Evolutionary conservation across 23 tunicate species (phyloP), one percentile per base, ranked within the genome.

Genomic region (Aplidium turbinatum): DNA sequence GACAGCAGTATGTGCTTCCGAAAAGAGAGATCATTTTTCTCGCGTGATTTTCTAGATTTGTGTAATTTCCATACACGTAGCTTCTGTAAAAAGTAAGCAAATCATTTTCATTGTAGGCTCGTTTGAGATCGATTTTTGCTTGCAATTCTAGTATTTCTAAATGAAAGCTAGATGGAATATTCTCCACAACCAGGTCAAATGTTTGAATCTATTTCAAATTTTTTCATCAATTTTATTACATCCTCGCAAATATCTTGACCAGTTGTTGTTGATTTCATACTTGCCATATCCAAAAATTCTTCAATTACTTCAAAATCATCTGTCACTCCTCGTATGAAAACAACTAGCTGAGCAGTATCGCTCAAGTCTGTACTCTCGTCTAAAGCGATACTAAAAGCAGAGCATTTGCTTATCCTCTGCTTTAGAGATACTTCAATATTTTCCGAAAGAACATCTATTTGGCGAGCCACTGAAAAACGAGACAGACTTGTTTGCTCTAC

Each of bases 241-340:
- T 68, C 58, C 55, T 68, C 74, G 55, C 74, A 68, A 68, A 68
- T 68, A 68, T 68, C 23, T 68, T 39, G 58, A 68, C 74, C 56
- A 68, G 74, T 38, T 68, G 74, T 68, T 68, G 74, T 68, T 68
- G 74, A 68, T 68, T 68, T 20, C 74, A 68, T 68, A 68, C 74
- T 68, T 68, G 74, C 74, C 74, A 68, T 68, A 68, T 68, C 58
- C 29, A 40, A 68, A 68, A 68, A 68, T 68, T 38, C 74, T 68
- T 68, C 74, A 68, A 62, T 62, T 62, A 62, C 20, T 30, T 62
- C 68, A 62, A 62, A 62, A 62, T 62, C 30, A 62, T 62, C 68
- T 27, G 36, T 62, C 39, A 26, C 22, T 62, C 68, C 68, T 62
- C 38, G 38, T 7, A 62, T 62, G 38, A 62, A 62, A 62, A 62